A percentile compares a stretch with the other conserved stretches of the same genome.
phyloP scores from a whole-genome alignment of 2,113 vertebrate genomes.

The Xiphophorus hellerii region DNA sequence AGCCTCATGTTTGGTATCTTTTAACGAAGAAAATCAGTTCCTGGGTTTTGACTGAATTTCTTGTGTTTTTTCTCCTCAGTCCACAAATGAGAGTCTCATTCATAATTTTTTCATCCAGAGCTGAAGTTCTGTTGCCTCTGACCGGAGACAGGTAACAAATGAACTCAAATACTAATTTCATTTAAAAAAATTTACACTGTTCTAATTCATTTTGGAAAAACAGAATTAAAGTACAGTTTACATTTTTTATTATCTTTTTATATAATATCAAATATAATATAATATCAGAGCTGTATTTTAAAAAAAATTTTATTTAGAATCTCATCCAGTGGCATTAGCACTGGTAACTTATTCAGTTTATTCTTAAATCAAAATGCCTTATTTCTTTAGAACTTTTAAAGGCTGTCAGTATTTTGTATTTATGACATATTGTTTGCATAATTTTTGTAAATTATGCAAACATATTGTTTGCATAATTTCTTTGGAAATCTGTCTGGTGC shows the following conservation, averaged over 20 bases:
- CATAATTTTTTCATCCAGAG: conserved; percentile 90
- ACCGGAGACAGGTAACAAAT: conserved; percentile 91
- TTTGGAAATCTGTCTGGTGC: too few relatives aligned
- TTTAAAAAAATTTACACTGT: too few relatives aligned
- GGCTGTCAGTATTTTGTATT: neutral
- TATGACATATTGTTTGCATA: neutral
- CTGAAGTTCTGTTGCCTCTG: conserved; percentile 85
- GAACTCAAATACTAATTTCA: neutral
- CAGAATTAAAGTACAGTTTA: neutral
- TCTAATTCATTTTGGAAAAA: too few relatives aligned
- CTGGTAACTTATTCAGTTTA: neutral
- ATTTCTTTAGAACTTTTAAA: neutral
- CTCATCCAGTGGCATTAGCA: too few relatives aligned
- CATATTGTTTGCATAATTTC: neutral
- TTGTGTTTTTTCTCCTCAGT: conserved; percentile 72
- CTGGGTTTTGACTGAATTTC: neutral
- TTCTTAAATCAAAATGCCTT: neutral
- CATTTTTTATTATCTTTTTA: too few relatives aligned
- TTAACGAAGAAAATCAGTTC: neutral
- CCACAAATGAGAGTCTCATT: conserved; percentile 92
- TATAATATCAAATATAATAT: too few relatives aligned
- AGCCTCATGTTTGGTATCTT: neutral
- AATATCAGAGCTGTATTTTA: too few relatives aligned
- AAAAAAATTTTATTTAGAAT: too few relatives aligned
- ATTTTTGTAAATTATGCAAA: too few relatives aligned